phyloP scores from a whole-genome alignment of 2,113 vertebrate species.

The Myotis yumanensis region DNA sequence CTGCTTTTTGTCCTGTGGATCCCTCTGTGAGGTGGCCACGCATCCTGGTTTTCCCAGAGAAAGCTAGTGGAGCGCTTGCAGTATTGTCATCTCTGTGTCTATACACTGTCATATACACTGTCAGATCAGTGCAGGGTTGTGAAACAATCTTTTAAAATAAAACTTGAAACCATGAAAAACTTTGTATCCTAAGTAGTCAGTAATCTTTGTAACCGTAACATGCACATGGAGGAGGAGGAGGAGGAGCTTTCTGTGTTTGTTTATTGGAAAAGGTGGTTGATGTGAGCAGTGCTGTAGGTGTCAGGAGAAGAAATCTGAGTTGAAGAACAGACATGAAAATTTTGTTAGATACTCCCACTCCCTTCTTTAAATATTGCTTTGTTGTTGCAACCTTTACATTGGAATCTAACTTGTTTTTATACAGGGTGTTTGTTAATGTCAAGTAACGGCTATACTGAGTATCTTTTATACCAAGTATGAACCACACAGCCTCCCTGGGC shows the following conservation, averaged over 20 bases:
- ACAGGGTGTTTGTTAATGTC: neutral
- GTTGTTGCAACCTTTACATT: neutral
- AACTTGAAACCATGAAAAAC: neutral
- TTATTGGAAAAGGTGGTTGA: neutral
- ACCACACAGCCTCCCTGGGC: neutral
- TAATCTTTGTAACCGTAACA: rapidly evolving
- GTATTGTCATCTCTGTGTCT: neutral
- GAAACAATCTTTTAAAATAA: neutral
- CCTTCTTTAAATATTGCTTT: neutral
- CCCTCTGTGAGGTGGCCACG: rapidly evolving
- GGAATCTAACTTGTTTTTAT: neutral
- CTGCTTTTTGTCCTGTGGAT: neutral
- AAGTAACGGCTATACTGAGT: neutral
- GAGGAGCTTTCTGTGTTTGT: neutral
- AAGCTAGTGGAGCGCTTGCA: rapidly evolving
- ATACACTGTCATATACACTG: rapidly evolving
- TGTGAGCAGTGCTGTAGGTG: neutral
- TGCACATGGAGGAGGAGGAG: rapidly evolving
- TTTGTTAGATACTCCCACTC: rapidly evolving
- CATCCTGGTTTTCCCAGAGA: rapidly evolving
- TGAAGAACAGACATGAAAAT: neutral
- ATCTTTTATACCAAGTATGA: neutral
- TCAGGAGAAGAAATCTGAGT: neutral
- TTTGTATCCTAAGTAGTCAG: neutral
- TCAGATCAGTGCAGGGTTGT: neutral